Conservation (phyloP, 2,113 vertebrate species). For the Donacobius atricapilla region DNA sequence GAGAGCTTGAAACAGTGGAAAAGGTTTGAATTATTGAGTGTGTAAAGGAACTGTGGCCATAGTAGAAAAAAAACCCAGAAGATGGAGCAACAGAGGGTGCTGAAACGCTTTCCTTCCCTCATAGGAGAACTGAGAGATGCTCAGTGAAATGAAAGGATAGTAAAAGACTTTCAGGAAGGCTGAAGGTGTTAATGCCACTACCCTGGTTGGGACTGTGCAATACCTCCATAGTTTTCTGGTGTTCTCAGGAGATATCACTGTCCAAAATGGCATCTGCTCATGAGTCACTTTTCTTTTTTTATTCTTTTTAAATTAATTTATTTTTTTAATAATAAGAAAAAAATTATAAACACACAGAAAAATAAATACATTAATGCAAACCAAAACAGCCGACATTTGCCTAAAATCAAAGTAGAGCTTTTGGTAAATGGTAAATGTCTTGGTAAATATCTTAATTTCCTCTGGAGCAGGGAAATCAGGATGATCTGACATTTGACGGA, state of each 20-base stretch:
- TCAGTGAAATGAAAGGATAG: not conserved
- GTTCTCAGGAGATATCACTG: not conserved
- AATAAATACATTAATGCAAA: not conserved
- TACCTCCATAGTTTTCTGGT: not conserved
- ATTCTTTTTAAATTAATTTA: too few species aligned
- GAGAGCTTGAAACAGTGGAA: not conserved
- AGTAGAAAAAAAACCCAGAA: not conserved
- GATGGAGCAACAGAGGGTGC: not conserved
- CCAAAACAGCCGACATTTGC: not conserved
- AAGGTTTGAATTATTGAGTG: not conserved
- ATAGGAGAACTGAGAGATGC: not conserved
- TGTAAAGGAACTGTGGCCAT: not conserved
- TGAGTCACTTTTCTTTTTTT: not conserved
- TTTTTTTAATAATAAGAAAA: not conserved
- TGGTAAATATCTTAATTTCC: not conserved
- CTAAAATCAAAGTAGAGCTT: not conserved
- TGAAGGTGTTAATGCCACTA: fast-evolving
- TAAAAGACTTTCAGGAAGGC: not conserved
- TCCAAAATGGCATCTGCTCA: not conserved
- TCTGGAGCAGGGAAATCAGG: not conserved
- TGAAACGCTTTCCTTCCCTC: not conserved
- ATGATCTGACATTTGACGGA: not conserved
- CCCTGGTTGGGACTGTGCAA: not conserved
- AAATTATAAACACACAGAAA: not conserved
- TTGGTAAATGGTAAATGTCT: not conserved